phyloP scores from a whole-genome alignment of 2,797 vertebrate genomes.

The Notamacropus eugenii region DNA sequence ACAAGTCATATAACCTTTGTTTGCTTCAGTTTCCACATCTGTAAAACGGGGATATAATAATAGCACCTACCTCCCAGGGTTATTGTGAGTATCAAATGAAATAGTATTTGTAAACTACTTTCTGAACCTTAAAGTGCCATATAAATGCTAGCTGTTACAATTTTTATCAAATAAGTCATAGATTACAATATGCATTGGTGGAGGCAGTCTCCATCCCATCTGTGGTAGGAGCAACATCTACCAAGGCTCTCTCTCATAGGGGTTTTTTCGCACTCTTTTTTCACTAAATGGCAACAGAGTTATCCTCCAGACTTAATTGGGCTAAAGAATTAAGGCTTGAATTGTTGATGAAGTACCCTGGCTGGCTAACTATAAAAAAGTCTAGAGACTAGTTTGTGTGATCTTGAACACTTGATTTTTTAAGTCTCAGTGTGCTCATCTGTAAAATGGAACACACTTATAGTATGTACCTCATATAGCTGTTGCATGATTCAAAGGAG shows the following conservation, averaged over 20 bases:
- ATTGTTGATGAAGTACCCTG: background rate
- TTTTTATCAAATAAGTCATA: background rate
- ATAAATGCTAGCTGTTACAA: background rate
- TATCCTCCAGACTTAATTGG: background rate
- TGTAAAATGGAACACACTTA: background rate
- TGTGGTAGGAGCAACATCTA: background rate
- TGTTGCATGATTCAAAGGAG: background rate
- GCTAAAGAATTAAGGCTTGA: background rate
- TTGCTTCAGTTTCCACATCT: background rate
- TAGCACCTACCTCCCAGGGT: background rate
- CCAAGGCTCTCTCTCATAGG: too few relatives aligned
- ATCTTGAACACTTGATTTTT: background rate
- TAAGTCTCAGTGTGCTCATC: background rate
- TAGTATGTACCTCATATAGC: background rate
- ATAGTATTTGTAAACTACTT: background rate
- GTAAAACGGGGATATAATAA: background rate
- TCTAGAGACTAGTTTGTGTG: background rate
- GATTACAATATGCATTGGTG: background rate
- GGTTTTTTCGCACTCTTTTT: background rate
- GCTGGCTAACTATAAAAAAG: background rate
- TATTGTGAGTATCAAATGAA: background rate
- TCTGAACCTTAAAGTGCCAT: background rate
- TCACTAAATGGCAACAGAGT: background rate
- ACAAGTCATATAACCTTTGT: background rate
- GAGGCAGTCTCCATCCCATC: background rate